Evolutionary conservation across 2,797 vertebrate species (phyloP).

Genomic region (Erethizon dorsatum): DNA sequence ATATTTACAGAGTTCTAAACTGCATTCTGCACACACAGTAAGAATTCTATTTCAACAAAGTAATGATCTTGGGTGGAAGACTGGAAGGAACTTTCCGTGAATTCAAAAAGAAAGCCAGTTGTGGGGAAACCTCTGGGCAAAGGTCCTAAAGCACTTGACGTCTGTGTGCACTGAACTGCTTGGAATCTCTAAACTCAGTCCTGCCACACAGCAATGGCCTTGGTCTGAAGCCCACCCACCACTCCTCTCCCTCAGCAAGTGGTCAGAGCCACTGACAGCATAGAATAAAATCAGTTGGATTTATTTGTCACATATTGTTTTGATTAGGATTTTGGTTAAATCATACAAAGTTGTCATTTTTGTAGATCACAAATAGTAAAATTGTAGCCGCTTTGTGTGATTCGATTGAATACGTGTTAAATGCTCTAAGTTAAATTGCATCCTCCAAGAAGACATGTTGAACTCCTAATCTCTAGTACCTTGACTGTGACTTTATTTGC

Average conservation of each 20-base stretch:
- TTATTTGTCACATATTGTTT: constrained; percentile 30
- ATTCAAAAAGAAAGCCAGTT: not conserved
- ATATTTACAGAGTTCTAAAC: not conserved
- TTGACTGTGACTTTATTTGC: not conserved
- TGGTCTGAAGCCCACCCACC: accelerated
- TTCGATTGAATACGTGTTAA: constrained; percentile 8
- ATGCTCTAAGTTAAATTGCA: not conserved
- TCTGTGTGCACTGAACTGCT: not conserved
- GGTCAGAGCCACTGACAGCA: not conserved
- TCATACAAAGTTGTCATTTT: not conserved
- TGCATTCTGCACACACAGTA: not conserved
- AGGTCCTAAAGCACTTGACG: not conserved
- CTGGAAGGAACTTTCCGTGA: not conserved
- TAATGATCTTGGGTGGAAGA: not conserved
- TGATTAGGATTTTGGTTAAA: not conserved
- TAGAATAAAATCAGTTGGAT: not conserved
- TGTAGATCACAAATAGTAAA: not conserved
- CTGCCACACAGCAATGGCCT: accelerated
- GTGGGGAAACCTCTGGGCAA: not conserved
- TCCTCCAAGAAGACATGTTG: not conserved
- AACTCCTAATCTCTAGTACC: not conserved
- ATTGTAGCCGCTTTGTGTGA: not conserved
- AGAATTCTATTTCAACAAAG: not conserved
- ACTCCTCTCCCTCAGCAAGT: not conserved
- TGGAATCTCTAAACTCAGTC: no score